Conservation (phyloP, 2,888 invertebrate species). For the Archips crataeganus region DNA sequence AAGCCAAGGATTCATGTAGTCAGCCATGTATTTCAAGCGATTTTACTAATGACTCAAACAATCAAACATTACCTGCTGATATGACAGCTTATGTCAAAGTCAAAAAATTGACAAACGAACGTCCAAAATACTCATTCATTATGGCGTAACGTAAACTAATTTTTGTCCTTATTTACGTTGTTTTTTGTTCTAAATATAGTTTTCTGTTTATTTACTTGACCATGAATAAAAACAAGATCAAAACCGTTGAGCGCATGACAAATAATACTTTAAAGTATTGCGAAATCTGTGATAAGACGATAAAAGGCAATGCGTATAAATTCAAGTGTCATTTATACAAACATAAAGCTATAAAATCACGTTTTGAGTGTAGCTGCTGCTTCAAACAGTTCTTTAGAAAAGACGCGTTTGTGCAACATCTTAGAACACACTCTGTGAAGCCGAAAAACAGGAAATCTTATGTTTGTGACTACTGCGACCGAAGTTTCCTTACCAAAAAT, state of each 20-base stretch:
- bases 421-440: conserved; percentile 53
- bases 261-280: conserved; percentile 53
- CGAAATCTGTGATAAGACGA: conserved; percentile 57
- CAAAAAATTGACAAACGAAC: conserved; percentile 5
- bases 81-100: background rate
- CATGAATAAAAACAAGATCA: conserved; percentile 46
- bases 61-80: background rate
- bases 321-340: conserved; percentile 59
- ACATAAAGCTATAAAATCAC: conserved; percentile 58
- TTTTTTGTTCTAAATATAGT: conserved; percentile 28
- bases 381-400: conserved; percentile 62
- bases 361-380: conserved; percentile 62
- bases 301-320: conserved; percentile 57
- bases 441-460: conserved; percentile 51
- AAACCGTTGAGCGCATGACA: background rate
- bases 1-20: background rate
- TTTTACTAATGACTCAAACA: conserved; percentile 5
- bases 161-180: conserved; percentile 32
- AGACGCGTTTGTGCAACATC: conserved; percentile 60
- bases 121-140: background rate
- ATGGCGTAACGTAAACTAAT: conserved; percentile 17
- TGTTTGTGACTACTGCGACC: conserved; percentile 67
- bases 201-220: conserved; percentile 40
- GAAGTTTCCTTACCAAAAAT: conserved; percentile 63
- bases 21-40: background rate